Conservation (phyloP, 1,140 invertebrate genomes). For the Philotrypesis tridentata region DNA sequence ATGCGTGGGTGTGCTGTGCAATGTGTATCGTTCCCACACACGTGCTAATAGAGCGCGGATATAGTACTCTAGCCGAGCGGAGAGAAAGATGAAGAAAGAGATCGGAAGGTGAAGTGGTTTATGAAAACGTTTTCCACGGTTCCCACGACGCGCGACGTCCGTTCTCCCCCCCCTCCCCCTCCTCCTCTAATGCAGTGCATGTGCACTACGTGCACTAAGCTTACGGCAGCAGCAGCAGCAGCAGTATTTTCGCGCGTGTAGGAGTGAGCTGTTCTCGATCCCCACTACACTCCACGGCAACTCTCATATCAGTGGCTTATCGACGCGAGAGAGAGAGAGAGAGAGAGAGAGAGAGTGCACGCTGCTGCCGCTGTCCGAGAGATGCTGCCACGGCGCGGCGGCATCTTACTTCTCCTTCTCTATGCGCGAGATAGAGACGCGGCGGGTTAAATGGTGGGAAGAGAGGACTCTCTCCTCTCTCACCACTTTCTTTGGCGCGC, state of each 20-base stretch:
- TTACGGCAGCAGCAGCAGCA: too few relatives aligned
- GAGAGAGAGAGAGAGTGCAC: too few relatives aligned
- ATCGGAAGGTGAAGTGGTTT: conserved; percentile 57
- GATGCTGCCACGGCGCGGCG: conserved; percentile 32
- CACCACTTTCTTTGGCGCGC: conserved; percentile 41
- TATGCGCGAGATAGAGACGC: conserved; percentile 45
- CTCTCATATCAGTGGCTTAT: conserved; percentile 40
- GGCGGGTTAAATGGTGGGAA: conserved; percentile 43
- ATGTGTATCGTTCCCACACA: background rate
- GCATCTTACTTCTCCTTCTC: conserved; percentile 43
- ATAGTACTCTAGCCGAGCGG: background rate
- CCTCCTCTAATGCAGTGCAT: conserved; percentile 50
- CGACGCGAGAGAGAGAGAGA: too few relatives aligned
- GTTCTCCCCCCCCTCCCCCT: conserved; percentile 50
- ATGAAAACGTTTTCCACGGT: conserved; percentile 73
- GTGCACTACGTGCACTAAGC: too few relatives aligned
- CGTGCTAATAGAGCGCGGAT: conserved; percentile 12
- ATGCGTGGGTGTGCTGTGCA: background rate
- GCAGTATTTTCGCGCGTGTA: background rate
- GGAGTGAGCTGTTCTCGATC: background rate
- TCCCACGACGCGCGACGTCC: conserved; percentile 68
- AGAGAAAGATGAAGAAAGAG: conserved; percentile 21
- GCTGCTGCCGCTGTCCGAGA: conserved; percentile 1
- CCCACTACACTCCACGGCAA: too few relatives aligned
- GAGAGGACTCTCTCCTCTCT: conserved; percentile 48